These are phyloP conservation scores for Melolontha melolontha DNA, from an alignment of 2,888 invertebrate genomes.

Conservation along the genomic window DNA sequence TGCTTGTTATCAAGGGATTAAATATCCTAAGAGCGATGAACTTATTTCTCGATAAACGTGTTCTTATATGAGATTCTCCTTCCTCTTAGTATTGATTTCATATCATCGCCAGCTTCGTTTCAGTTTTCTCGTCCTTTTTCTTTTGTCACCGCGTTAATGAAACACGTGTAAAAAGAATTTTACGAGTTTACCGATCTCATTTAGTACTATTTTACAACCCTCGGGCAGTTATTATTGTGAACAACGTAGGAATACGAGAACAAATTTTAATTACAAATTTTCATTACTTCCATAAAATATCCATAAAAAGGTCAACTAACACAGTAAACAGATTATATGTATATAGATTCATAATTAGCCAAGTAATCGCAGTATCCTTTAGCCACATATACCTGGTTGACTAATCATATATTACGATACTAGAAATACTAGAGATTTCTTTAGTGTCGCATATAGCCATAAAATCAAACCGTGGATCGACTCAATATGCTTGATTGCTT, in stretches of 20 bases:
- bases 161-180: conserved; percentile 41
- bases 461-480: too few species aligned
- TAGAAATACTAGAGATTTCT: too few species aligned
- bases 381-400: too few species aligned
- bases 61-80: conserved; percentile 45
- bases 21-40: conserved; percentile 48
- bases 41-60: conserved; percentile 52
- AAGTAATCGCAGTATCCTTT: too few species aligned
- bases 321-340: neutral
- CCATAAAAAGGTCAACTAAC: conserved; percentile 14
- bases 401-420: too few species aligned
- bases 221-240: conserved; percentile 15
- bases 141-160: conserved; percentile 39
- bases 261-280: conserved; percentile 24
- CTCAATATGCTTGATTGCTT: too few species aligned
- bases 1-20: conserved; percentile 43
- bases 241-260: conserved; percentile 2
- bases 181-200: conserved; percentile 38
- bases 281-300: neutral
- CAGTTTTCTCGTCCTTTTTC: conserved; percentile 20
- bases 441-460: too few species aligned
- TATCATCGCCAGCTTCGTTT: conserved; percentile 40
- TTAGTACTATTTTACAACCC: conserved; percentile 36
- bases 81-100: conserved; percentile 49
- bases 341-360: too few species aligned